Conservation (phyloP, 2,888 invertebrate species). For the Cataglyphis altisquamis region DNA sequence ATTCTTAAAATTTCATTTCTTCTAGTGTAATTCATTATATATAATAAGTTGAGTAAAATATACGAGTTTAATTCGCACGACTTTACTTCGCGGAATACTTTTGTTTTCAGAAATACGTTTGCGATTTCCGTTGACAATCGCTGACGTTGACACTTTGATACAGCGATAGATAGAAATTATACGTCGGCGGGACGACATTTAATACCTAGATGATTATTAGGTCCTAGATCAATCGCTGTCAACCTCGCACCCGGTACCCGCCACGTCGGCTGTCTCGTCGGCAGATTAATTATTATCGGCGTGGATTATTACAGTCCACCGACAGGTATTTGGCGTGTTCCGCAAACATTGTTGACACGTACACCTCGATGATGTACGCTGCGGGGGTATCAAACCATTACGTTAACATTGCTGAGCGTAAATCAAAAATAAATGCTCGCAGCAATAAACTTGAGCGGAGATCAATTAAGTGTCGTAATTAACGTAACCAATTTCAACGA, state of each 20-base stretch:
- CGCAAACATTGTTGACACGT: slow-evolving; percentile 66
- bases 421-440: slow-evolving; percentile 41
- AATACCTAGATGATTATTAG: slow-evolving; percentile 72
- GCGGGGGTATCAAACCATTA: slow-evolving; percentile 26
- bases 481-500: not conserved
- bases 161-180: slow-evolving; percentile 39
- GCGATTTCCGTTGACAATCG: slow-evolving; percentile 30
- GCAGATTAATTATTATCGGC: slow-evolving; percentile 75
- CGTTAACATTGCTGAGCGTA: slow-evolving; percentile 35
- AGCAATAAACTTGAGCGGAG: slow-evolving; percentile 22
- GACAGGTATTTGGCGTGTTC: slow-evolving; percentile 66
- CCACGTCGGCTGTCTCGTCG: slow-evolving; percentile 68
- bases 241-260: slow-evolving; percentile 55
- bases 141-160: slow-evolving; percentile 14
- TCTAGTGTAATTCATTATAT: not conserved
- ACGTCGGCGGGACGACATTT: slow-evolving; percentile 63
- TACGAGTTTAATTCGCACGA: not conserved
- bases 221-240: slow-evolving; percentile 69
- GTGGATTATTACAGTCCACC: slow-evolving; percentile 72
- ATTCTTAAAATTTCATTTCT: not conserved
- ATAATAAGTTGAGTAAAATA: not conserved
- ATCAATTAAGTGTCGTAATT: slow-evolving; percentile 23
- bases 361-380: slow-evolving; percentile 57
- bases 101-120: not conserved
- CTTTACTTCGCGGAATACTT: slow-evolving; percentile 2